Percentiles rank a stretch among this genome's conserved stretches.
Evolutionary conservation across 2,113 vertebrate species (phyloP).

Genomic region (Ranitomeya imitator): DNA sequence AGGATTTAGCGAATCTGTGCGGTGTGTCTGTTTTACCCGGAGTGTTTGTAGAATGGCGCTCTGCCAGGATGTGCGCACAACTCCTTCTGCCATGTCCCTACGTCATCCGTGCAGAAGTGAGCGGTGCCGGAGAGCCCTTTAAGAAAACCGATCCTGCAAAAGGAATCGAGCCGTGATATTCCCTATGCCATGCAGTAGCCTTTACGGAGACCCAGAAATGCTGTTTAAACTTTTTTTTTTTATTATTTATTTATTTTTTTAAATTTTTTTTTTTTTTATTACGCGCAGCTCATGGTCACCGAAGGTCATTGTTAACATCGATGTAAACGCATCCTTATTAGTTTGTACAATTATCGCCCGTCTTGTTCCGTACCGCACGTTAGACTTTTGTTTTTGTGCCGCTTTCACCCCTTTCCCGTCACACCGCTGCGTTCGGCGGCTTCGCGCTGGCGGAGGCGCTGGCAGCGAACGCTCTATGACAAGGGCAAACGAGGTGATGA

Average conservation of each 20-base stretch:
- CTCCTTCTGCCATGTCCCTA: too few species aligned
- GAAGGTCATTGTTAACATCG: not conserved
- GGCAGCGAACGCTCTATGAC: not conserved
- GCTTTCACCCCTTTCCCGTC: not conserved
- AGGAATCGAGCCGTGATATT: too few species aligned
- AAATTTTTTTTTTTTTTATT: not conserved
- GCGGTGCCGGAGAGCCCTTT: too few species aligned
- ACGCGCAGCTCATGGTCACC: not conserved
- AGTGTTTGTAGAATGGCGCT: too few species aligned
- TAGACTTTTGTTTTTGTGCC: not conserved
- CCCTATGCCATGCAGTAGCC: too few species aligned
- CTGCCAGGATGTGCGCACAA: too few species aligned
- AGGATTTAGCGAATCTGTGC: too few species aligned
- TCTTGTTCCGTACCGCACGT: not conserved
- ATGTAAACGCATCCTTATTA: not conserved
- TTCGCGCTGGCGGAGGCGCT: not conserved
- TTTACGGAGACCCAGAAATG: too few species aligned
- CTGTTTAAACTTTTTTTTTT: too few species aligned
- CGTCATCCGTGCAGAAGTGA: too few species aligned
- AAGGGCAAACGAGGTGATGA: slow-evolving; percentile 45
- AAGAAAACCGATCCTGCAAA: too few species aligned
- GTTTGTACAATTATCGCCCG: not conserved
- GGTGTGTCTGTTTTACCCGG: too few species aligned
- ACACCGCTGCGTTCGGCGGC: not conserved
- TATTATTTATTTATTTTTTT: not conserved